These are phyloP conservation scores for Narcine bancroftii DNA, from an alignment of 2,113 vertebrate species.

Conservation along the genomic window DNA sequence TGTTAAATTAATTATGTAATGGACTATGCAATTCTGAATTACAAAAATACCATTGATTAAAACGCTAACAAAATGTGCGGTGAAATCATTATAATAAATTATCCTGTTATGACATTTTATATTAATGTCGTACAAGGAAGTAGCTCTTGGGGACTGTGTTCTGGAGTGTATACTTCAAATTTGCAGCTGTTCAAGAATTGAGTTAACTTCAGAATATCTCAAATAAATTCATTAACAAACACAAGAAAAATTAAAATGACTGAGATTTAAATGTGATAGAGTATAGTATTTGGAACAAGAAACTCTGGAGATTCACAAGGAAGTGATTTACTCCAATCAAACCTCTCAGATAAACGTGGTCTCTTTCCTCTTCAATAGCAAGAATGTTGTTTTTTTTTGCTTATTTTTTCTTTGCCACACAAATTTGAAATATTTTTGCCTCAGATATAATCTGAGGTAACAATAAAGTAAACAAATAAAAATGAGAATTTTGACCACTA, in stretches of 20 bases:
- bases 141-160: neutral
- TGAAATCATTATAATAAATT: neutral
- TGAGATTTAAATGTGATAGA: neutral
- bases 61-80: conserved; percentile 3
- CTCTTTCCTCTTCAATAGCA: too few species aligned
- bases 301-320: neutral
- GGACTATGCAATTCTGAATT: conserved; percentile 16
- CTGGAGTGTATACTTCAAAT: neutral
- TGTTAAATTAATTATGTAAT: conserved; percentile 35
- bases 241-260: neutral
- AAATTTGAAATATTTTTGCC: neutral
- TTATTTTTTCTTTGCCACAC: neutral
- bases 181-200: conserved; percentile 23
- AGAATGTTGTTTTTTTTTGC: neutral
- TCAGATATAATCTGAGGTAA: neutral
- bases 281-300: neutral
- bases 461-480: neutral
- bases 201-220: neutral
- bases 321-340: neutral
- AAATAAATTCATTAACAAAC: neutral
- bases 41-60: conserved; percentile 20
- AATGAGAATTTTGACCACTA: neutral
- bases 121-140: neutral
- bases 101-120: conserved; percentile 36
- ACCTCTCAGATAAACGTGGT: neutral